Conservation (phyloP, 2,888 invertebrate genomes). For the Tetragonisca angustula region DNA sequence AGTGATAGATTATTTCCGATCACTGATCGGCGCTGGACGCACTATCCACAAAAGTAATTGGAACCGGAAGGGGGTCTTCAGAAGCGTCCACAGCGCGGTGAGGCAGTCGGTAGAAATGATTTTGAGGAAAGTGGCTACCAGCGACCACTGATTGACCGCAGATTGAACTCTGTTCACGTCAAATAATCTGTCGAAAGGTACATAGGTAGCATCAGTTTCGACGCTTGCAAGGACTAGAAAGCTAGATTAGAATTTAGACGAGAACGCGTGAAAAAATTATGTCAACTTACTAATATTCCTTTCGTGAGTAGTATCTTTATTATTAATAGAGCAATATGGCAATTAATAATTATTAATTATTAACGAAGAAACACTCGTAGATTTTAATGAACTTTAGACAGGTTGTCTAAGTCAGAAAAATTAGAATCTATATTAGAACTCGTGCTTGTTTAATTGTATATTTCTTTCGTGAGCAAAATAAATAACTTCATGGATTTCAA, state of each 20-base stretch:
- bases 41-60: neutral
- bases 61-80: neutral
- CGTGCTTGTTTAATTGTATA: too few relatives aligned
- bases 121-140: neutral
- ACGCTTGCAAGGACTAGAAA: neutral
- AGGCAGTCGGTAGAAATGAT: neutral
- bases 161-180: too few relatives aligned
- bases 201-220: neutral
- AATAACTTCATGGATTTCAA: too few relatives aligned
- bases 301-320: too few relatives aligned
- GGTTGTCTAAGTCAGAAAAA: too few relatives aligned
- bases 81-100: neutral
- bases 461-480: too few relatives aligned
- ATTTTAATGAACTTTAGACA: too few relatives aligned
- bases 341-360: too few relatives aligned
- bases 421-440: too few relatives aligned
- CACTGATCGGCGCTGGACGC: neutral
- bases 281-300: too few relatives aligned
- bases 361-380: too few relatives aligned
- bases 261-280: neutral
- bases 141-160: neutral
- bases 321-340: too few relatives aligned
- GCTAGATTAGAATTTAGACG: neutral
- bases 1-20: slow-evolving; percentile 1
- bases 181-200: neutral